Evolutionary conservation across 2,888 invertebrate species (phyloP), one percentile per base, ranked within the genome.

Genomic region (Eustalomyia histrio): DNA sequence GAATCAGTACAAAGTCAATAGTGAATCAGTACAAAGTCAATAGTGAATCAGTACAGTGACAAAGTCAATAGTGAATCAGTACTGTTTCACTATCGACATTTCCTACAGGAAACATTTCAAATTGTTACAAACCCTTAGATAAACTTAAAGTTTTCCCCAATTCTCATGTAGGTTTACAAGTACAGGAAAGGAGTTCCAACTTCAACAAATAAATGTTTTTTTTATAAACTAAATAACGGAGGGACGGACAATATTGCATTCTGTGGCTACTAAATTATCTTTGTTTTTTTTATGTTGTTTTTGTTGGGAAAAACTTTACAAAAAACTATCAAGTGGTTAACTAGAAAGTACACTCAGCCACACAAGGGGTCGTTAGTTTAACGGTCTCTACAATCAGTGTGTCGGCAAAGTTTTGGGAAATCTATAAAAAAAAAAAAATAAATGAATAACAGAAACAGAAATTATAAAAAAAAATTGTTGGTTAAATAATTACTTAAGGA

Each of bases 251-350:
- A 50, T 58, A 69, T 63, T 18, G 68, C 63, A 68, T 61, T 79
- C 35, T 60, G 67, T 73, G 72, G 72, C 72, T 79, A 63, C 72
- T 68, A 73, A 73, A 73, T 73, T 73, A 79, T 68, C 73, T 67
- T 50, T 63, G 10, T 12, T 61, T 47, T 53, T 61, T 72, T 24
- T n/a, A 29, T 12, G 1, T 14, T 18, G 21, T 58, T n/a, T 33
- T 24, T 18, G 17, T 72, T 29, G 35, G 47, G 10, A 43, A 55
- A 16, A 43, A 17, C 16, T 67, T 21, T 21, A 39, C 39, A 74
- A 9, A 21, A 53, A 47, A 60, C 18, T 63, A 18, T 72, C 63
- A 64, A 73, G 63, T 73, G 72, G 43, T 72, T 72, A 47, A 57
- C 47, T 65, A 18, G 17, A 17, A 65, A 43, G 57, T 18, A 47